Conservation (phyloP, 2,888 invertebrate species). For the Phrixothrix hirtus region DNA sequence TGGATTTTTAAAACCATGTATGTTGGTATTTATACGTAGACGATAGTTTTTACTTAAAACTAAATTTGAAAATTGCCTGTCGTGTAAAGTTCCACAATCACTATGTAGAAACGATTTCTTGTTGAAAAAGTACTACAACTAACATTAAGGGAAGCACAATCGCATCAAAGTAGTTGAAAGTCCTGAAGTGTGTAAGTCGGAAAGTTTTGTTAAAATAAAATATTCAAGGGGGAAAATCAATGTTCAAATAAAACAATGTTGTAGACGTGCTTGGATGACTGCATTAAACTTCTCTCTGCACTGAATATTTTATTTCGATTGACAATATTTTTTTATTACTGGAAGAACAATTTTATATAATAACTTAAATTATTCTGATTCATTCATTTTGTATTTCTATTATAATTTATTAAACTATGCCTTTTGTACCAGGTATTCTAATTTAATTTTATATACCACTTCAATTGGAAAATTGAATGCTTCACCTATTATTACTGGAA, state of each 20-base stretch:
- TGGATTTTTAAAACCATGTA: too few species aligned
- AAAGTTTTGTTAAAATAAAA: conserved; percentile 21
- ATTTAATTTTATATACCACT: conserved; percentile 45
- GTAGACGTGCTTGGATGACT: conserved; percentile 30
- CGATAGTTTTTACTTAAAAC: too few species aligned
- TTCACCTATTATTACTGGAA: conserved; percentile 28
- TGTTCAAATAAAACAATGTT: conserved; percentile 31
- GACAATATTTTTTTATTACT: conserved; percentile 28
- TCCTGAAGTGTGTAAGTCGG: conserved; percentile 15
- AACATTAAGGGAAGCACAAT: too few species aligned
- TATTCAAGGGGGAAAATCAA: conserved; percentile 25
- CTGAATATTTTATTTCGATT: conserved; percentile 29
- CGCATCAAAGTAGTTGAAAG: conserved; percentile 15
- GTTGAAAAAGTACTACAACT: too few species aligned
- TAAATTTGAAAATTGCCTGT: too few species aligned
- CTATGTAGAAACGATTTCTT: too few species aligned
- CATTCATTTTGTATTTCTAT: not conserved
- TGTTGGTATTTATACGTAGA: too few species aligned
- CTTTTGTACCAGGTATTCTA: conserved; percentile 43
- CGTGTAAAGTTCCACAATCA: too few species aligned
- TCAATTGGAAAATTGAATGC: conserved; percentile 45
- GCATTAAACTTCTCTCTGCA: conserved; percentile 29
- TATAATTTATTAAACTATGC: conserved; percentile 5
- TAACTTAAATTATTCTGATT: not conserved
- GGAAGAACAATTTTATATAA: conserved; percentile 26